Evolutionary conservation across 2,113 vertebrate genomes (phyloP).

Genomic region (Tragelaphus buxtoni): DNA sequence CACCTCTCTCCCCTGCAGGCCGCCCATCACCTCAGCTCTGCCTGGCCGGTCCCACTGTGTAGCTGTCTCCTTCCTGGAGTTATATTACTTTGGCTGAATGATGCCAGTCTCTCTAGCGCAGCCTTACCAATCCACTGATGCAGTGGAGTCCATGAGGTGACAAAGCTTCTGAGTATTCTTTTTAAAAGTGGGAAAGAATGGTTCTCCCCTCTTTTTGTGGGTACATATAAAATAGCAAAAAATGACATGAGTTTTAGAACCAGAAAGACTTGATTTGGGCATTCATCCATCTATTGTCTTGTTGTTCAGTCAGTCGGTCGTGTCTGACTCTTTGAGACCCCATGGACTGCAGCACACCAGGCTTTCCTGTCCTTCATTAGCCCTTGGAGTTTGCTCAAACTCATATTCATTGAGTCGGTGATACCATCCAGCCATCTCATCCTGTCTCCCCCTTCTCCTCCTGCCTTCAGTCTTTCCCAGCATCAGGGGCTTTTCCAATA

Average conservation of each 20-base stretch:
- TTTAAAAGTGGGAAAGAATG: not conserved
- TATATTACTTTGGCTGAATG: not conserved
- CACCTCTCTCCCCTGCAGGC: not conserved
- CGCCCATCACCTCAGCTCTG: not conserved
- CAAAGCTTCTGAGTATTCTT: not conserved
- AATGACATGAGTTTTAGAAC: not conserved
- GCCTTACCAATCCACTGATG: rapidly evolving
- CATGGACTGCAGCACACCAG: not conserved
- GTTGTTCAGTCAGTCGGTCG: not conserved
- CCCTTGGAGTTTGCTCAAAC: not conserved
- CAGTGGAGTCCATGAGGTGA: not conserved
- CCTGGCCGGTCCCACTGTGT: rapidly evolving
- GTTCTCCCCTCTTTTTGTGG: not conserved
- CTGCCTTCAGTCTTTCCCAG: not conserved
- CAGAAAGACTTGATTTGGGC: not conserved
- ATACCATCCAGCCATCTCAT: not conserved
- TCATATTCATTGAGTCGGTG: not conserved
- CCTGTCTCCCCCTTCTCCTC: not conserved
- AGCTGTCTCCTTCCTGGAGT: not conserved
- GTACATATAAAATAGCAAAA: not conserved
- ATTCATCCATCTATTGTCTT: not conserved
- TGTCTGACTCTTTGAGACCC: not conserved
- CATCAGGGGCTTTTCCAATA: not conserved
- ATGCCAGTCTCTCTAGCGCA: rapidly evolving
- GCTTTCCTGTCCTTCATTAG: not conserved